Base-by-base conservation (phyloP, 2,888 invertebrate genomes). In the Drepanosiphum platanoidis region DNA sequence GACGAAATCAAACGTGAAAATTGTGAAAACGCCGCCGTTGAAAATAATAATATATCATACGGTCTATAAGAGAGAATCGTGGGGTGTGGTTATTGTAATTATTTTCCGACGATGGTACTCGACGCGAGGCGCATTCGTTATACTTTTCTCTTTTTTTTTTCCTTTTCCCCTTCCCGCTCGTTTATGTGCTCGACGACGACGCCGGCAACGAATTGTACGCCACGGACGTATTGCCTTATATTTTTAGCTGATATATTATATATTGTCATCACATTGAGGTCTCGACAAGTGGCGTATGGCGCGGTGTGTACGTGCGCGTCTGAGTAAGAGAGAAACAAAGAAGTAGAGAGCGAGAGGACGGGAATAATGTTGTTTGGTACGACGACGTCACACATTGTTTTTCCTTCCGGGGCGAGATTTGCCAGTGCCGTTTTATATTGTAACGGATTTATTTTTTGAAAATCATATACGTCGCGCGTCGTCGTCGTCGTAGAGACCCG, bases 181-280 rank as follows among this genome's bases (percentile, higher is more conserved):
- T 42, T 72, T 74, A 52, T 74, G 46, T 52, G 32, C 74, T n/a
- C 32, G 32, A 22, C 11, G 27, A n/a, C 22, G 61, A n/a, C n/a
- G n/a, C n/a, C n/a, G n/a, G n/a, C 5, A 61, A 61, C 9, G n/a
- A 74, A 52, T 74, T 74, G 13, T 74, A 32, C 4, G 32, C 46
- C 52, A 32, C 74, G 32, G 13, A 74, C 27, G 11, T 30, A 72
- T 32, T 18, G 72, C 72, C 18, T 46, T 32, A 32, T 32, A 74
- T 22, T 30, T 22, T 74, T 32, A 15, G 32, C 32, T 46, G 22
- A 46, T 30, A 22, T 74, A 22, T 74, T n/a, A 13, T 61, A 52
- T 32, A 72, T 72, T 52, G 32, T 74, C 46, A 74, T 74, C 74
- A 52, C 46, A 74, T 52, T n/a, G 13, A 46, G 46, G 46, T 32